Base-by-base conservation (phyloP, 2,888 invertebrate species). In the Eupelmus urozonus region DNA sequence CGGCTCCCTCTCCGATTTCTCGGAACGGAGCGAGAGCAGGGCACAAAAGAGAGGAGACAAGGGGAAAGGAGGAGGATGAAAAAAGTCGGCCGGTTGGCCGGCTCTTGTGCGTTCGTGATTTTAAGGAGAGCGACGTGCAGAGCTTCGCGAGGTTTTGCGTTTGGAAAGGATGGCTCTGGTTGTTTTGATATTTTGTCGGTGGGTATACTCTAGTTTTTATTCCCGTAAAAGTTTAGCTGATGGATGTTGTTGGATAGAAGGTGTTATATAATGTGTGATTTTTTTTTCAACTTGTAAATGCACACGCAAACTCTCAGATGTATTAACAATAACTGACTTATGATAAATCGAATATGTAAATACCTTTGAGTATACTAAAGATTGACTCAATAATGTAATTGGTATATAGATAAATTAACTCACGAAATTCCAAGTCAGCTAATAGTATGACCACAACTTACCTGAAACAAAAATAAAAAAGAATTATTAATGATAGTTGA, bases 381-480 rank as follows among this genome's bases (percentile, higher is more conserved):
- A n/a, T n/a, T n/a, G n/a, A 45, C 23, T 23, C 25, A 65, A 51
- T 11, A 34, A 34, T 5, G 34, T 34, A 34, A 34, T 34, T 5
- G 3, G 34, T 34, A 34, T 34, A 34, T 25, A 27, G 25, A 16
- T 11, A 2, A 4, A 57, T 57, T 4, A 29, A 74, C 66, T 74
- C 53, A 49, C 71, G 62, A 51, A 25, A 40, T n/a, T n/a, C 23
- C 7, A n/a, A 20, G 55, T 25, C 3, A 34, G 29, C 1, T 40
- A 51, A 25, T 25, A 16, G 1, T 27, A 3, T 57, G 4, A n/a
- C 13, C 3, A 57, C 25, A 13, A 62, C 67, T 75, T 67, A 75
- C 75, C 75, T 75, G 60, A 60, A 75, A 75, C 67, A 67, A 53
- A n/a, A n/a, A 70, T 49, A 62, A n/a, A 20, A 67, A 65, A 40